These are phyloP conservation scores for Hucho hucho DNA, from an alignment of 2,113 vertebrate species.

Conservation along the genomic window DNA sequence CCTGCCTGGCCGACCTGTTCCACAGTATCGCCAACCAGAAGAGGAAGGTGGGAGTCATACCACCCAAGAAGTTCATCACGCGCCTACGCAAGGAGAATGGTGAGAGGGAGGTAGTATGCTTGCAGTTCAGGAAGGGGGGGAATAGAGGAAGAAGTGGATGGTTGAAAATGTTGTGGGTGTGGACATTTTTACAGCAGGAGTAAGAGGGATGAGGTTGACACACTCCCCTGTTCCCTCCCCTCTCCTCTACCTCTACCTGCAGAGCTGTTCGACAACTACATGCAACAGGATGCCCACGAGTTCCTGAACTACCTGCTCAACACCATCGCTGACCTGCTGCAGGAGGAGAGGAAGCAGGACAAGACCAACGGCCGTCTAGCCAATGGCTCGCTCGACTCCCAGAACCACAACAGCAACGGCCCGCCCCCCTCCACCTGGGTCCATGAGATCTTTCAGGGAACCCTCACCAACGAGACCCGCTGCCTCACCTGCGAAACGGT, in stretches of 20 bases:
- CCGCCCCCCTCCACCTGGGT: slow-evolving; percentile 92
- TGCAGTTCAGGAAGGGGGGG: not conserved
- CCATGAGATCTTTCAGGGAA: slow-evolving; percentile 99
- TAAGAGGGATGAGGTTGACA: not conserved
- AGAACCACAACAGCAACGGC: slow-evolving; percentile 82
- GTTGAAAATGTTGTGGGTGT: slow-evolving; percentile 26
- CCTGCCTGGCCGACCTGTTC: slow-evolving; percentile 94
- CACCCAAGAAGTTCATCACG: slow-evolving; percentile 98
- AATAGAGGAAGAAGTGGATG: not conserved
- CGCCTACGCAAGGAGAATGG: slow-evolving; percentile 95
- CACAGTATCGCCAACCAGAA: slow-evolving; percentile 98
- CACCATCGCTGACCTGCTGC: slow-evolving; percentile 95
- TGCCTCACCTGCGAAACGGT: slow-evolving; percentile 99
- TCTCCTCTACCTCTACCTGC: slow-evolving; percentile 28
- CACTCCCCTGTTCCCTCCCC: not conserved
- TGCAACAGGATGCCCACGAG: slow-evolving; percentile 98
- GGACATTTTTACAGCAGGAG: slow-evolving; percentile 13
- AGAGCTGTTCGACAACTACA: slow-evolving; percentile 99
- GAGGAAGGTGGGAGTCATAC: slow-evolving; percentile 98
- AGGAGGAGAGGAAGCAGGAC: slow-evolving; percentile 96
- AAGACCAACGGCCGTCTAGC: slow-evolving; percentile 94
- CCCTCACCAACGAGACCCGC: slow-evolving; percentile 96
- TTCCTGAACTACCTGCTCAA: slow-evolving; percentile 98
- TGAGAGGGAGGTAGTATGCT: slow-evolving; percentile 57
- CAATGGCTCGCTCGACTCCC: slow-evolving; percentile 85